These are phyloP conservation scores for Cryptophagus acutangulus DNA, from an alignment of 2,888 invertebrate species.

Conservation along the genomic window DNA sequence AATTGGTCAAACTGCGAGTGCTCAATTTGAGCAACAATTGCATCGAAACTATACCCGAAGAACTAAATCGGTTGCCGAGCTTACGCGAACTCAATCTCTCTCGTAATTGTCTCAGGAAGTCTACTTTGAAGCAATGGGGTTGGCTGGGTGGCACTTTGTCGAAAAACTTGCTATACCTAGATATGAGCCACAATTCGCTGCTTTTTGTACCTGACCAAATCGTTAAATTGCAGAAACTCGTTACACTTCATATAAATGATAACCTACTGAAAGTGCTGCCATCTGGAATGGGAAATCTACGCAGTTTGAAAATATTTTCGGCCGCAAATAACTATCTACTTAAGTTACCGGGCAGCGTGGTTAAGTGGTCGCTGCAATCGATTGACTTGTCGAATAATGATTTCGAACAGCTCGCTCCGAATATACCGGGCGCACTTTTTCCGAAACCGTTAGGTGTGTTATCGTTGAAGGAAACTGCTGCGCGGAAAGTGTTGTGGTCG, in stretches of 20 bases:
- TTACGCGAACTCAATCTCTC: slow-evolving; percentile 60
- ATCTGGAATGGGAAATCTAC: slow-evolving; percentile 60
- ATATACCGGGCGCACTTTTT: slow-evolving; percentile 18
- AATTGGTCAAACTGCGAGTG: slow-evolving; percentile 58
- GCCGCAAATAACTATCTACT: slow-evolving; percentile 54
- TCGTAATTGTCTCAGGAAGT: slow-evolving; percentile 59
- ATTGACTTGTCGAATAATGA: slow-evolving; percentile 58
- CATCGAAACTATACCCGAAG: slow-evolving; percentile 63
- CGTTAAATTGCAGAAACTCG: slow-evolving; percentile 57
- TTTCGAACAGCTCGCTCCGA: slow-evolving; percentile 41
- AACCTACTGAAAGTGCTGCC: slow-evolving; percentile 60
- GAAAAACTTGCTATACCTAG: slow-evolving; percentile 55
- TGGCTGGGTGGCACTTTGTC: slow-evolving; percentile 60
- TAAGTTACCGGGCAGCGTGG: slow-evolving; percentile 58
- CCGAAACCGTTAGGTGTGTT: slow-evolving; percentile 46
- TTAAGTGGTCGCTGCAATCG: slow-evolving; percentile 51
- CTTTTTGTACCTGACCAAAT: slow-evolving; percentile 57
- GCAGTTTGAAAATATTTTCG: slow-evolving; percentile 52
- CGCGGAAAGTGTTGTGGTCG: slow-evolving; percentile 51
- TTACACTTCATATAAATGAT: slow-evolving; percentile 59
- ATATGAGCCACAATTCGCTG: slow-evolving; percentile 61
- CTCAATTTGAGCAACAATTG: slow-evolving; percentile 69
- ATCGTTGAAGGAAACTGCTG: slow-evolving; percentile 54
- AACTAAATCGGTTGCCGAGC: slow-evolving; percentile 60
- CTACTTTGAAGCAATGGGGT: slow-evolving; percentile 55